Conservation (phyloP, 2,888 invertebrate genomes). For the Halictus quadricinctus region DNA sequence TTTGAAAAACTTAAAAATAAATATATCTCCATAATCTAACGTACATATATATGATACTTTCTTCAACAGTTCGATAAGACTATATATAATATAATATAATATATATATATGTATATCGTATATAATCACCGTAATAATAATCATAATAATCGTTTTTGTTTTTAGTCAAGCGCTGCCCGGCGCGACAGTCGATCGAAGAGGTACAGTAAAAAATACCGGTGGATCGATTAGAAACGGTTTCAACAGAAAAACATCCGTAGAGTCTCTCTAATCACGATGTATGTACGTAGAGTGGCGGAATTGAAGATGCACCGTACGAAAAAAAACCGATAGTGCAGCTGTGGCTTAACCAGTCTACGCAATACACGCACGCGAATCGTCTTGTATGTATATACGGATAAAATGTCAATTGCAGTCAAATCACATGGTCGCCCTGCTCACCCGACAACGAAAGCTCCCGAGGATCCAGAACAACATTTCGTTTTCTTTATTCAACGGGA, state of each 20-base stretch:
- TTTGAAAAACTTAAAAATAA: constrained; percentile 79
- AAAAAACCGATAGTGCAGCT: constrained; percentile 35
- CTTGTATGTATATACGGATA: constrained; percentile 50
- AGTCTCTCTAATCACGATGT: constrained; percentile 46
- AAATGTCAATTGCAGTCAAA: constrained; percentile 75
- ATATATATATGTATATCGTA: constrained; percentile 21
- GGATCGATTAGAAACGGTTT: constrained; percentile 39
- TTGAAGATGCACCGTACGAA: constrained; percentile 40
- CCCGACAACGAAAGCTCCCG: constrained; percentile 18
- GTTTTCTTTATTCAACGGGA: background rate
- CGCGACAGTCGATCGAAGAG: constrained; percentile 63
- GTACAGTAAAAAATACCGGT: constrained; percentile 66
- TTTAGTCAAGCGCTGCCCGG: constrained; percentile 57
- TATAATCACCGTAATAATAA: constrained; percentile 8
- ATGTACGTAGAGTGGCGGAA: constrained; percentile 53
- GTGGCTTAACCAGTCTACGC: constrained; percentile 57
- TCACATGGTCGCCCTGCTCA: constrained; percentile 61
- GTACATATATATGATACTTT: constrained; percentile 78
- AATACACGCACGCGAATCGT: constrained; percentile 45
- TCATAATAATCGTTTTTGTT: constrained; percentile 32
- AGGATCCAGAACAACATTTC: background rate
- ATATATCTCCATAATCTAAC: constrained; percentile 79
- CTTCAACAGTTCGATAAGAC: constrained; percentile 76
- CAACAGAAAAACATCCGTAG: constrained; percentile 44
- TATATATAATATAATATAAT: constrained; percentile 40